Evolutionary conservation across 2,113 vertebrate genomes (phyloP).

Genomic region (Trematomus loennbergii): DNA sequence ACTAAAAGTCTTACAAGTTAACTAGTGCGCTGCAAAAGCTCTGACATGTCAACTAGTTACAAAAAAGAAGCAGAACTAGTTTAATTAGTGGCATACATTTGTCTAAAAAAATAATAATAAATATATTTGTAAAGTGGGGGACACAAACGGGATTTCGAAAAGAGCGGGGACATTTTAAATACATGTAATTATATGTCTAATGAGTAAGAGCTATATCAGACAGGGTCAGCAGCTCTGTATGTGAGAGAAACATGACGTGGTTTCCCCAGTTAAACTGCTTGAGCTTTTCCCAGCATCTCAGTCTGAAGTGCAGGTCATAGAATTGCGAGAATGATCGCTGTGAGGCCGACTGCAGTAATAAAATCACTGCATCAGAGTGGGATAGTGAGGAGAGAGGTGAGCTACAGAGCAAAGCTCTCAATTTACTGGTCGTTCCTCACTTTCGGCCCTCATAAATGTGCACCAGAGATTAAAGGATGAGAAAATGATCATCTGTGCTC

Average conservation of each 20-base stretch:
- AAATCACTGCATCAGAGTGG: not conserved
- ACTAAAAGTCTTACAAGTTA: too few relatives aligned
- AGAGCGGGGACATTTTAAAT: too few relatives aligned
- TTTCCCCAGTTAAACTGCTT: not conserved
- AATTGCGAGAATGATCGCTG: not conserved
- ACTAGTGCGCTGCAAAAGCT: too few relatives aligned
- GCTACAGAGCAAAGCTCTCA: not conserved
- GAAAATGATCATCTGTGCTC: not conserved
- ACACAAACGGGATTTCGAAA: too few relatives aligned
- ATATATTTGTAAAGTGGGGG: too few relatives aligned
- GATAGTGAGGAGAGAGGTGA: not conserved
- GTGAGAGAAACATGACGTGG: not conserved
- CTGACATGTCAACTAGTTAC: too few relatives aligned
- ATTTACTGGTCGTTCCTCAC: not conserved
- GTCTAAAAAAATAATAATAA: too few relatives aligned
- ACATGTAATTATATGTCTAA: not conserved
- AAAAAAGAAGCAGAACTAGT: too few relatives aligned
- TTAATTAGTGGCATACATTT: too few relatives aligned
- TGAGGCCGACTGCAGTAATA: not conserved
- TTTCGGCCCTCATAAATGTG: not conserved
- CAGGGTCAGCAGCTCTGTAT: not conserved
- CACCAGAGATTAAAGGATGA: conserved; percentile 1
- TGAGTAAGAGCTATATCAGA: not conserved
- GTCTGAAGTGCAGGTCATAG: not conserved
- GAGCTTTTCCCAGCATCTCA: not conserved